Evolutionary conservation across 2,888 invertebrate genomes (phyloP).

Genomic region (Drosophila lutescens): DNA sequence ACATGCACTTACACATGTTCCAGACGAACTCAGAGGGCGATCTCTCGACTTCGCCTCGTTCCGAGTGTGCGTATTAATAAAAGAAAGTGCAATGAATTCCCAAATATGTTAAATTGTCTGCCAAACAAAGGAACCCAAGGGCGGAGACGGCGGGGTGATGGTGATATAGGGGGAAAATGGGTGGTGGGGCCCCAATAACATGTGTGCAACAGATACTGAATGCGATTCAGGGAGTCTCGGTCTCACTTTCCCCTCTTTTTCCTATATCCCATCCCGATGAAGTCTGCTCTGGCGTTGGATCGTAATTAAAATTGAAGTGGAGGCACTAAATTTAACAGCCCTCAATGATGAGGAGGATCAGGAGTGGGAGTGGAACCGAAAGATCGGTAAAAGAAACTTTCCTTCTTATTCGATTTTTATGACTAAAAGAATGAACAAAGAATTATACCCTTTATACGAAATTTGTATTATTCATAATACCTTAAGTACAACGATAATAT

Average conservation of each 20-base stretch:
- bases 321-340: conserved; percentile 79
- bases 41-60: conserved; percentile 40
- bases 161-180: conserved; percentile 4
- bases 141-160: conserved; percentile 9
- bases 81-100: conserved; percentile 80
- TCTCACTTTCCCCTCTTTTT: conserved; percentile 21
- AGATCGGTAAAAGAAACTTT: neutral
- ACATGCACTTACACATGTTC: conserved; percentile 69
- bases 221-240: conserved; percentile 46
- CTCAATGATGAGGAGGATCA: conserved; percentile 56
- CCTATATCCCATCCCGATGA: neutral
- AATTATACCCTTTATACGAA: too few relatives aligned
- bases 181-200: conserved; percentile 45
- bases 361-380: neutral
- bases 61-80: conserved; percentile 75
- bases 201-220: conserved; percentile 77
- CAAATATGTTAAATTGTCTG: conserved; percentile 80
- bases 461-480: too few relatives aligned
- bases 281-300: conserved; percentile 37
- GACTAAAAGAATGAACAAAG: too few relatives aligned
- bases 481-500: too few relatives aligned
- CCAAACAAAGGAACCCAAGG: conserved; percentile 71
- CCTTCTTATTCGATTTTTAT: too few relatives aligned
- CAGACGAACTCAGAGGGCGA: conserved; percentile 45
- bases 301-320: conserved; percentile 79